Evolutionary conservation across 2,888 invertebrate genomes (phyloP).

Genomic region (Steinernema carpocapsae): DNA sequence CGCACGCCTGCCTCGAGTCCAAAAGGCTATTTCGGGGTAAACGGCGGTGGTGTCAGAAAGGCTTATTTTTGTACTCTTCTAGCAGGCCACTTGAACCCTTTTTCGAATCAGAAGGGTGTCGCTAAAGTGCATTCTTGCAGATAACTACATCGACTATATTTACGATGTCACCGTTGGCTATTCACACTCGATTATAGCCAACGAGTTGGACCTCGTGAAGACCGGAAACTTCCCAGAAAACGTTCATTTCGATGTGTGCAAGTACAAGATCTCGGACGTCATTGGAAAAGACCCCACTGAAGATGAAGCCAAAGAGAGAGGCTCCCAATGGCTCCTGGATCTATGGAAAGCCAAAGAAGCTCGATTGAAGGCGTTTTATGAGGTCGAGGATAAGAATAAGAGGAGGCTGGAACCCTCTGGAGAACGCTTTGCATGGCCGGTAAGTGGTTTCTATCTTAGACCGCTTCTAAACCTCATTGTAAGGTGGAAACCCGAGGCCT

Average conservation of each 20-base stretch:
- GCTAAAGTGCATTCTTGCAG: constrained; percentile 61
- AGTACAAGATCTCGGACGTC: constrained; percentile 63
- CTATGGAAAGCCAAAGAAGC: constrained; percentile 70
- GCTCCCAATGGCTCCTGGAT: constrained; percentile 67
- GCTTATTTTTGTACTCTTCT: constrained; percentile 15
- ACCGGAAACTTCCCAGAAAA: constrained; percentile 78
- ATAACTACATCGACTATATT: constrained; percentile 77
- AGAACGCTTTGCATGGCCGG: constrained; percentile 45
- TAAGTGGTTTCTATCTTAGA: constrained; percentile 34
- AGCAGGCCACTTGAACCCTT: no score
- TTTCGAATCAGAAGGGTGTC: not conserved
- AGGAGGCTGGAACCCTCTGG: constrained; percentile 43
- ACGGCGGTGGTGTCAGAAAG: no score
- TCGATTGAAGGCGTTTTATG: constrained; percentile 52
- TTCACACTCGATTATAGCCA: constrained; percentile 44
- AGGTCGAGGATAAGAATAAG: constrained; percentile 18
- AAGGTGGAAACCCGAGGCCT: constrained; percentile 41
- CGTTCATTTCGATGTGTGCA: constrained; percentile 79
- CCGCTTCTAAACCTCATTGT: constrained; percentile 14
- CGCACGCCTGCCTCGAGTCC: not conserved
- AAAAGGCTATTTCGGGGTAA: no score
- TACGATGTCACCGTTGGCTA: constrained; percentile 82
- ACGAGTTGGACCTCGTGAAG: constrained; percentile 76
- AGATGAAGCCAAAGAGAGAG: constrained; percentile 44
- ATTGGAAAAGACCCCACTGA: constrained; percentile 40